Conservation (phyloP, 2,113 vertebrate genomes). For the Eurystomus gularis region DNA sequence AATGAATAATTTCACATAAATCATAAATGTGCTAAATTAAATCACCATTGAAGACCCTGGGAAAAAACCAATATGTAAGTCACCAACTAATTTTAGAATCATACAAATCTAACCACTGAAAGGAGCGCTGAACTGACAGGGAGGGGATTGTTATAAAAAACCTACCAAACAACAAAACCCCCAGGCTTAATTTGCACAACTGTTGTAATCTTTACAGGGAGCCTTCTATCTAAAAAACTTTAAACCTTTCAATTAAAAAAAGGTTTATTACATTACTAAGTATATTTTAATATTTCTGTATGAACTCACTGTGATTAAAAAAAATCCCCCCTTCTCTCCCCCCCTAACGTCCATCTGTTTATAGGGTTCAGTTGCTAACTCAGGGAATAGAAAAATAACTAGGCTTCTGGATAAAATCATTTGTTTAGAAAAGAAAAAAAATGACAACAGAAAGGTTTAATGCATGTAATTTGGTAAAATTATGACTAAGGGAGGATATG, state of each 20-base stretch:
- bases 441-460: neutral
- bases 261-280: neutral
- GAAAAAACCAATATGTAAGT: neutral
- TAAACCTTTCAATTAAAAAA: neutral
- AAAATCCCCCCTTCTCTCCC: neutral
- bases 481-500: slow-evolving; percentile 5
- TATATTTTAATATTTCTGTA: neutral
- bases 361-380: neutral
- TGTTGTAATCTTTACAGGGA: neutral
- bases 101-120: neutral
- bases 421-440: neutral
- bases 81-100: neutral
- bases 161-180: rapidly evolving
- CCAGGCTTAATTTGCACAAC: neutral
- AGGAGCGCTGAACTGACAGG: neutral
- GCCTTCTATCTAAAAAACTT: neutral
- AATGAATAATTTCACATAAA: neutral
- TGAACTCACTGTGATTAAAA: neutral
- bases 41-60: neutral
- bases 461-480: neutral
- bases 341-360: neutral
- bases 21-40: neutral
- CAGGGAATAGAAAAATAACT: neutral
- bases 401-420: neutral
- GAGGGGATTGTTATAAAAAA: neutral